Evolutionary conservation across 2,797 vertebrate species (phyloP), one percentile per base, ranked within the genome.

Genomic region (Odontamblyopus rebecca): DNA sequence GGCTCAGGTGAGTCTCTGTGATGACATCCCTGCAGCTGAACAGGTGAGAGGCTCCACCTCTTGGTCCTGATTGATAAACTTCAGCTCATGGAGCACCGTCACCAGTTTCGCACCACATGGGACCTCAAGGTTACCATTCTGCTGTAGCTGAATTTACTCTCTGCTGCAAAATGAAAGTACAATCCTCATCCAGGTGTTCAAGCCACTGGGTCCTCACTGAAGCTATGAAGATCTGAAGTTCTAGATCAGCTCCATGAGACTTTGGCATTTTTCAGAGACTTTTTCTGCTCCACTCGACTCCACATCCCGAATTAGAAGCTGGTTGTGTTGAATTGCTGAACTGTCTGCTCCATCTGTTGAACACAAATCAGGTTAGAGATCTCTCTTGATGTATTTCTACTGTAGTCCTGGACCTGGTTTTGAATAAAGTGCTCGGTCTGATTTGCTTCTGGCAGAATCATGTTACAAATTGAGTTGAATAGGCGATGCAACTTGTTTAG

Each of bases 91-190:
- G 56, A 95, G 89, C n/a, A 93, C 85, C 0, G 88, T 84, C 2
- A 89, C 18, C 44, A 95, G 26, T 95, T 92, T 81, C n/a, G 61
- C 88, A 86, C 80, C 91, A 87, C 93, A 95, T 85, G 91, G 93
- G n/a, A 95, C 91, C 0, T 60, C 82, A 72, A 95, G 83, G 27
- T 92, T 69, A 12, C 35, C 54, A 0, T 83, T 85, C 16, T 0
- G 0, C 27, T 86, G 71, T 0, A 90, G 79, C 13, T 27, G 74
- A 4, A 95, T 84, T 23, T 59, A 96, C 67, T 0, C 93, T 92
- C 76, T 95, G 94, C 2, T 92, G 85, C 79, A 94, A 83, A 82
- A 91, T 93, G 81, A 93, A 89, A 38, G 35, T 74, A 54, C 93
- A 95, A 13, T 93, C 92, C 57, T 27, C 44, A 8, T 93, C 91